Evolutionary conservation across 2,888 invertebrate species (phyloP), one percentile per base, ranked within the genome.

Genomic region (Callyntrura guangdongensis): DNA sequence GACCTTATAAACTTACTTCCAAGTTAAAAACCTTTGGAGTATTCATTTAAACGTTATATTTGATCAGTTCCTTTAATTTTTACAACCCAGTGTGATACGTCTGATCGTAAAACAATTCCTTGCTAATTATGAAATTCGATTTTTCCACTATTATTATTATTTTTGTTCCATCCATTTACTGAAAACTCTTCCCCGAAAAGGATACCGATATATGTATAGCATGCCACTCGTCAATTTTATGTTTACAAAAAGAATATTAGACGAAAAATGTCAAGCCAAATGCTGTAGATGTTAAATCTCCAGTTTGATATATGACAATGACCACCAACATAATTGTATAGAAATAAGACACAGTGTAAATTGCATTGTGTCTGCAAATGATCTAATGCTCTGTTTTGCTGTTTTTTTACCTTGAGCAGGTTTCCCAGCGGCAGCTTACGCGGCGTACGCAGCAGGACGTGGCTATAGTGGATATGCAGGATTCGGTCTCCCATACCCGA

Each of bases 381-480:
- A 45, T 36, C 81, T 81, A 81, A 81, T 81, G 17, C 45, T 20
- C 27, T 36, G 45, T 81, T 83, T 81, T 64, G 45, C 74, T 87
- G 72, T 82, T n/a, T 93, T 90, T 93, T 87, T 47, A 64, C 74
- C 77, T 49, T 81, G 61, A 95, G 93, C 97, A 98, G 98, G 98
- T 96, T 98, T 98, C 96, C 98, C 98, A 96, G 98, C 98, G 95
- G 97, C 97, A 95, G 98, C 98, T 95, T 98, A 98, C 96, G 98
- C 98, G 96, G 98, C 98, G 95, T 98, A 98, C 96, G 98, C 98
- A 96, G 98, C 98, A 95, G 98, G 98, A 96, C 97, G 98, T 96
- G 98, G 98, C 95, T 98, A 98, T 96, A 98, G 98, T 96, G 98
- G 98, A 96, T 98, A 98, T 97, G 98, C 98, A 96, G 98, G 98